Conservation (phyloP, 2,113 vertebrate species). For the Anser brachyrhynchus region DNA sequence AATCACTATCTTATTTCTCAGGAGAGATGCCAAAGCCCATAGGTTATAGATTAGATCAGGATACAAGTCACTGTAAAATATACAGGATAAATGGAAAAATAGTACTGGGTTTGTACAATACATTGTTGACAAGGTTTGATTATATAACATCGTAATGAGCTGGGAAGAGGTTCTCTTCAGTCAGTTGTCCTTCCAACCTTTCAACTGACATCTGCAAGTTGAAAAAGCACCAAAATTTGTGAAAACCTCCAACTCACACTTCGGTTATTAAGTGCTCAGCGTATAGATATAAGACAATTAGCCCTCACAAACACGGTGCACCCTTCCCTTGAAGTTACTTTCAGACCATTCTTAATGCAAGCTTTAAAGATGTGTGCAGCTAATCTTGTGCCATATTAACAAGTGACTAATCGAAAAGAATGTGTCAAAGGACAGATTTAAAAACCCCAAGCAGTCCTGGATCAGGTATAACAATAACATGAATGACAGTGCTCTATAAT, state of each 20-base stretch:
- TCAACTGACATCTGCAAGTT: not conserved
- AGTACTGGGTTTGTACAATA: too few relatives aligned
- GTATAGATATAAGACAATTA: not conserved
- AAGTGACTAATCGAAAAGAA: not conserved
- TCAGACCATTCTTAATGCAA: not conserved
- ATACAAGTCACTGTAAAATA: not conserved
- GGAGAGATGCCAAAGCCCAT: not conserved
- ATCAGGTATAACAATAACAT: not conserved
- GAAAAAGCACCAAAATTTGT: not conserved
- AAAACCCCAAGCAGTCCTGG: not conserved
- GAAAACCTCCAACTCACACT: not conserved
- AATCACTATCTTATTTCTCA: not conserved
- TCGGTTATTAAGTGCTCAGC: fast-evolving
- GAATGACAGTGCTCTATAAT: not conserved
- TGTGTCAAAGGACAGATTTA: not conserved
- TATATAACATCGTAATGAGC: not conserved
- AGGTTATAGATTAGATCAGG: not conserved
- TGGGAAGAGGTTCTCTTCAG: not conserved
- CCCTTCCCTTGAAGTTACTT: not conserved
- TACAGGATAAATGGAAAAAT: too few relatives aligned
- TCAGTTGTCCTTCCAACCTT: not conserved
- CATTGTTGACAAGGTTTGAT: not conserved
- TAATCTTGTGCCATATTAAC: not conserved
- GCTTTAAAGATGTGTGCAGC: not conserved
- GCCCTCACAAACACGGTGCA: not conserved